These are phyloP conservation scores for Siphlonurus alternatus DNA, from an alignment of 2,888 invertebrate genomes.

Conservation along the genomic window DNA sequence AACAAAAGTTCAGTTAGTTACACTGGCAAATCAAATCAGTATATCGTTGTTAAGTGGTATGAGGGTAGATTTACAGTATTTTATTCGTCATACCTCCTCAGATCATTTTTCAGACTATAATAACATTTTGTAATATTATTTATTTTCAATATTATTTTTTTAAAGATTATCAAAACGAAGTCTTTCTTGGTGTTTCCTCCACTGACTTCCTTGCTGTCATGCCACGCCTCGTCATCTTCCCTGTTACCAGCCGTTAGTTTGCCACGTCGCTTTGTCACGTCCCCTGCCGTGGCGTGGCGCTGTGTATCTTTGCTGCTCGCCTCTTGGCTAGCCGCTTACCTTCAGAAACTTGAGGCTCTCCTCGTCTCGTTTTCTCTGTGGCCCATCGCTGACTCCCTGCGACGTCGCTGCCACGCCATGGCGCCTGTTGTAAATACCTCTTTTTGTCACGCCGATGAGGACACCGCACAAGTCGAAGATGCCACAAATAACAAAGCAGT, in stretches of 20 bases:
- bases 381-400: background rate
- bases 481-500: background rate
- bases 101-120: slow-evolving; percentile 51
- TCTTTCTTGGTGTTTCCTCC: background rate
- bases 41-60: slow-evolving; percentile 33
- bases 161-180: background rate
- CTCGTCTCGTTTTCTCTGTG: background rate
- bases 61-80: slow-evolving; percentile 55
- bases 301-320: background rate
- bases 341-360: background rate
- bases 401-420: background rate
- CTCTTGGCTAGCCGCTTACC: background rate
- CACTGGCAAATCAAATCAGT: background rate
- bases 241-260: background rate
- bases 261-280: background rate
- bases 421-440: background rate
- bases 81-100: slow-evolving; percentile 61
- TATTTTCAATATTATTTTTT: background rate
- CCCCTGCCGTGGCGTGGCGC: background rate
- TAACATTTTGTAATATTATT: background rate
- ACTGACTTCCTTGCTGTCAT: background rate
- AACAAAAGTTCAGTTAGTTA: background rate
- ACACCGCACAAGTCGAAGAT: background rate
- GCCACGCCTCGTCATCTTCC: background rate
- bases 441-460: background rate